A percentile compares a stretch with the other conserved stretches of the same genome.
Evolutionary conservation across 1,140 invertebrate species (phyloP).

Genomic region (Cotesia glomerata): DNA sequence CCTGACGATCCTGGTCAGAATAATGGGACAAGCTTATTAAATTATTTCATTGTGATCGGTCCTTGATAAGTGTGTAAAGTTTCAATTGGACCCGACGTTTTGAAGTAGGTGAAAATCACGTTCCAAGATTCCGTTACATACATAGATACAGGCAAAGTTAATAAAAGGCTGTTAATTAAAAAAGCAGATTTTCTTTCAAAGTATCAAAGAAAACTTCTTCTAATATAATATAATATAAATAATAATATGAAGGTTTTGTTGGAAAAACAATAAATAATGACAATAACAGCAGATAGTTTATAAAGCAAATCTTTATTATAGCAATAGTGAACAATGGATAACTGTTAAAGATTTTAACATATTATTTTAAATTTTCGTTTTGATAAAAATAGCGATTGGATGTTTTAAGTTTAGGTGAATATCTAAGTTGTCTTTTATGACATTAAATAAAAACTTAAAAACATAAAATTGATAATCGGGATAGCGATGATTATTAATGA

Average conservation of each 20-base stretch:
- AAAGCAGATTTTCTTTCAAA: too few relatives aligned
- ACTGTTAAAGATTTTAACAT: constrained; percentile 63
- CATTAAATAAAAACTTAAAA: background rate
- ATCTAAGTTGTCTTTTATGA: constrained; percentile 39
- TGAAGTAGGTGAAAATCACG: too few relatives aligned
- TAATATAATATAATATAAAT: background rate
- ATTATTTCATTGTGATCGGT: too few relatives aligned
- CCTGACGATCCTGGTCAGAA: too few relatives aligned
- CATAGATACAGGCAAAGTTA: too few relatives aligned
- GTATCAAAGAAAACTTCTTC: too few relatives aligned
- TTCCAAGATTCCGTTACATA: too few relatives aligned
- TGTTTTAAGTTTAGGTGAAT: constrained; percentile 56
- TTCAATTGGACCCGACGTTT: too few relatives aligned
- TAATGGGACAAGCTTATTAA: too few relatives aligned
- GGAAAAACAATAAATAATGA: constrained; percentile 23
- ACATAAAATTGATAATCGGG: constrained; percentile 15
- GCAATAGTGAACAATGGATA: constrained; percentile 64
- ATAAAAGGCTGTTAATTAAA: too few relatives aligned
- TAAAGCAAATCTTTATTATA: constrained; percentile 65
- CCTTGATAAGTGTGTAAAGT: too few relatives aligned
- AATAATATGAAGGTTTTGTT: background rate
- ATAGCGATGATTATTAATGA: constrained; percentile 23
- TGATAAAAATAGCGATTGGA: constrained; percentile 63
- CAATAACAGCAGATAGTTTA: constrained; percentile 45
- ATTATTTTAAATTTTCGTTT: constrained; percentile 46